Conservation (phyloP, 2,888 invertebrate genomes). For the Epinotia ramella region DNA sequence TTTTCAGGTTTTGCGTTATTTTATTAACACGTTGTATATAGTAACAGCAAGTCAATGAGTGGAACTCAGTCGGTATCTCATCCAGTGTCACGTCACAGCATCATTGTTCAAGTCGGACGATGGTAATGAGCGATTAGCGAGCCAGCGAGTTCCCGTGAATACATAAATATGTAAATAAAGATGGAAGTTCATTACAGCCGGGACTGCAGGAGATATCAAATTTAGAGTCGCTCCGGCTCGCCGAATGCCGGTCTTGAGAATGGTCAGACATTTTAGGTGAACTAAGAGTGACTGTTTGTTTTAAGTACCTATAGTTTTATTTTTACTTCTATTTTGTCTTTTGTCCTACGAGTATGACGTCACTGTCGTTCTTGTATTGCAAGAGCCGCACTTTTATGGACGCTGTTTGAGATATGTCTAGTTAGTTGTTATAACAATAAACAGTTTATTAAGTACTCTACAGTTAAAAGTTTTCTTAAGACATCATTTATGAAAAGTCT, state of each 20-base stretch:
- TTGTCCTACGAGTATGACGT: no score
- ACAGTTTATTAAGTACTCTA: no score
- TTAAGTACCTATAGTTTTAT: not conserved
- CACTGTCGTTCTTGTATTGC: no score
- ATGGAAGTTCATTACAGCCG: constrained; percentile 49
- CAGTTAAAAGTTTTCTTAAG: no score
- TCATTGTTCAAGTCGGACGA: constrained; percentile 45
- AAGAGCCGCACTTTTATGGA: no score
- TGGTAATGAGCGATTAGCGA: constrained; percentile 63
- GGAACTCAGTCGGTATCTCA: not conserved
- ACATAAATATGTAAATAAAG: constrained; percentile 66
- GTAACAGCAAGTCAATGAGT: no score
- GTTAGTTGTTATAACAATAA: no score
- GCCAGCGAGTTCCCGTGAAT: constrained; percentile 61
- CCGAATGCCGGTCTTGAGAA: constrained; percentile 6
- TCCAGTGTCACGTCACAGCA: constrained; percentile 5
- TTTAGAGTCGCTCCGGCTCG: constrained; percentile 22
- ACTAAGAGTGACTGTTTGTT: not conserved
- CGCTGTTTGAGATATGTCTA: no score
- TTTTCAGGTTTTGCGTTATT: no score
- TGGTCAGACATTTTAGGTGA: constrained; percentile 27
- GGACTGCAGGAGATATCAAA: constrained; percentile 45
- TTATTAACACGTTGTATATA: no score
- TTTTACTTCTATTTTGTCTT: not conserved
- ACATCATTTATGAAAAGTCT: no score